phyloP scores from a whole-genome alignment of 2,888 invertebrate genomes.

The Galeruca laticollis region DNA sequence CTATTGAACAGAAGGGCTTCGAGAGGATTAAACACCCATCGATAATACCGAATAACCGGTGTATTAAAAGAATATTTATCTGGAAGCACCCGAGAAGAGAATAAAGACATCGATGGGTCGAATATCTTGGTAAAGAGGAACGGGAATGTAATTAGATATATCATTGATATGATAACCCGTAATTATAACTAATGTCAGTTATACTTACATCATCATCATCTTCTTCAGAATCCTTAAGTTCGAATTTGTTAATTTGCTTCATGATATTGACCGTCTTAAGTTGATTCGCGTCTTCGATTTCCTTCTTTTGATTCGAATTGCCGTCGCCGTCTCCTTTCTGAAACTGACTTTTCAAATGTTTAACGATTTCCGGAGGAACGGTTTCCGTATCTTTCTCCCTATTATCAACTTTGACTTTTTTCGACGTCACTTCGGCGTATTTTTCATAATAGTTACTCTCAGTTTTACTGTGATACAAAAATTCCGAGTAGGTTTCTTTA shows the following conservation, averaged over 20 bases:
- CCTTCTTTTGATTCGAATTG: conserved; percentile 51
- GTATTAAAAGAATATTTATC: too few relatives aligned
- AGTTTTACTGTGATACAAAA: conserved; percentile 52
- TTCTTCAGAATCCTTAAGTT: conserved; percentile 53
- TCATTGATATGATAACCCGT: too few relatives aligned
- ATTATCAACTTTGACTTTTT: conserved; percentile 48
- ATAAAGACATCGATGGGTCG: too few relatives aligned
- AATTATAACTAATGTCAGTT: not conserved
- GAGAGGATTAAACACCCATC: too few relatives aligned
- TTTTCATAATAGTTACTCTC: conserved; percentile 56
- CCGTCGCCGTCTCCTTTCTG: conserved; percentile 54
- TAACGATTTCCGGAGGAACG: conserved; percentile 56
- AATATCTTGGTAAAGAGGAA: too few relatives aligned
- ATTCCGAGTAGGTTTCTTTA: conserved; percentile 52
- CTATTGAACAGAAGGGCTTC: too few relatives aligned
- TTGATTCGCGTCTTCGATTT: conserved; percentile 52
- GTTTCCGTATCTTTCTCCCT: conserved; percentile 57
- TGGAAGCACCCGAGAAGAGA: too few relatives aligned
- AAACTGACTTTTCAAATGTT: conserved; percentile 59
- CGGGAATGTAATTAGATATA: too few relatives aligned
- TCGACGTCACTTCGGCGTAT: conserved; percentile 52
- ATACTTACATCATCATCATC: conserved; percentile 54
- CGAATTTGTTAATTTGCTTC: conserved; percentile 64
- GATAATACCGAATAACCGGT: too few relatives aligned
- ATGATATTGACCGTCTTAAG: conserved; percentile 60